Conservation (phyloP, 2,888 invertebrate species). For the Dusona sp. region DNA sequence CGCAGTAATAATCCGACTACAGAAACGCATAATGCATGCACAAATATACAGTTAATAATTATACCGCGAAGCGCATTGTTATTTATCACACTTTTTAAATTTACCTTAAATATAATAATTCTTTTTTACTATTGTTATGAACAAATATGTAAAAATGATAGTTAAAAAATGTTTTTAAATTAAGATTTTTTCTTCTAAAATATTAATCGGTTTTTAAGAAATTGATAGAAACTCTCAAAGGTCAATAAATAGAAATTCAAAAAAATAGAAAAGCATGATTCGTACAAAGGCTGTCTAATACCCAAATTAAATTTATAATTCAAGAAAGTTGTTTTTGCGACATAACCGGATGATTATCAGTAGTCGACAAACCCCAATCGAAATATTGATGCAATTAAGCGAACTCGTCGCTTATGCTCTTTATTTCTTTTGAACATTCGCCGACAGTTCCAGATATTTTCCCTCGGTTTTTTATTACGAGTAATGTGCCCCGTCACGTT, state of each 20-base stretch:
- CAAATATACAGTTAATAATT: neutral
- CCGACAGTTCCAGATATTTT: neutral
- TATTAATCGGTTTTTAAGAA: neutral
- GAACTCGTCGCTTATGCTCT: neutral
- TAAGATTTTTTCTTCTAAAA: neutral
- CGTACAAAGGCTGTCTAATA: neutral
- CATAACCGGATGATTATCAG: neutral
- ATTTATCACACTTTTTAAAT: neutral
- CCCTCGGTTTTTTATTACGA: neutral
- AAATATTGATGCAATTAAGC: neutral
- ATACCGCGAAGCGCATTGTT: neutral
- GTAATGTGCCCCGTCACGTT: constrained; percentile 26
- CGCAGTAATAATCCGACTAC: constrained; percentile 2
- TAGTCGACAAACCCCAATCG: neutral
- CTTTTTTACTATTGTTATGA: neutral
- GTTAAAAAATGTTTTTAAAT: neutral
- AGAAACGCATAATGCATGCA: constrained; percentile 1
- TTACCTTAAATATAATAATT: neutral
- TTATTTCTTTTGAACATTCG: neutral
- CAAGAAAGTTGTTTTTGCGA: neutral
- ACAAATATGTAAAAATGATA: neutral
- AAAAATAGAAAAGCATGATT: neutral
- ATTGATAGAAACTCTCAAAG: neutral
- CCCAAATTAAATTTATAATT: neutral
- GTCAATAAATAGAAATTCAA: neutral